phyloP scores from a whole-genome alignment of 2,888 invertebrate genomes.

The Ophioninae sp. region DNA sequence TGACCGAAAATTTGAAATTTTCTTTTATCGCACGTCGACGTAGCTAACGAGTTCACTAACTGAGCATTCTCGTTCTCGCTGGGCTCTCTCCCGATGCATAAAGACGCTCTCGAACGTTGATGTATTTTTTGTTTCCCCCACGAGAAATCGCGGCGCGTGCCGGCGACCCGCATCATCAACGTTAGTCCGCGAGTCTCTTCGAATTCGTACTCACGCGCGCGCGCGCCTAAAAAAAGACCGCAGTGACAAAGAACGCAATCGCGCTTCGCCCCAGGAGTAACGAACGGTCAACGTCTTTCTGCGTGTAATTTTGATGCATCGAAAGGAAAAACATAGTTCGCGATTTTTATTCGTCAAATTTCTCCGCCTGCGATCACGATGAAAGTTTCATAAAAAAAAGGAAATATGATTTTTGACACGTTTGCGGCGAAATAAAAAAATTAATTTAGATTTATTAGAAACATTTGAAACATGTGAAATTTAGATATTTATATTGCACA shows the following conservation, averaged over 20 bases:
- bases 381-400: no score
- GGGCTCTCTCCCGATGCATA: neutral
- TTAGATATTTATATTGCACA: no score
- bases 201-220: conserved; percentile 17
- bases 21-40: neutral
- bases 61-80: neutral
- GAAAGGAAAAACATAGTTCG: conserved; percentile 61
- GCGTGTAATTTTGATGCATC: neutral
- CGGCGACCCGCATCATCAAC: conserved; percentile 14
- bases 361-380: no score
- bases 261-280: conserved; percentile 65
- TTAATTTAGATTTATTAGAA: no score
- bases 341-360: conserved; percentile 19
- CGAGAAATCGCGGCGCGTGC: conserved; percentile 5
- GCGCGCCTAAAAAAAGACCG: conserved; percentile 57
- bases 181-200: conserved; percentile 23
- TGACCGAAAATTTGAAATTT: neutral
- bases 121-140: neutral
- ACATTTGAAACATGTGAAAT: no score
- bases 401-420: no score
- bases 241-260: conserved; percentile 26
- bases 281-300: conserved; percentile 49
- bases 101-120: conserved; percentile 40
- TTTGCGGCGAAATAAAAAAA: no score
- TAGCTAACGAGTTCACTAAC: neutral